phyloP scores from a whole-genome alignment of 2,888 invertebrate species.

The Agriopis leucophaearia region DNA sequence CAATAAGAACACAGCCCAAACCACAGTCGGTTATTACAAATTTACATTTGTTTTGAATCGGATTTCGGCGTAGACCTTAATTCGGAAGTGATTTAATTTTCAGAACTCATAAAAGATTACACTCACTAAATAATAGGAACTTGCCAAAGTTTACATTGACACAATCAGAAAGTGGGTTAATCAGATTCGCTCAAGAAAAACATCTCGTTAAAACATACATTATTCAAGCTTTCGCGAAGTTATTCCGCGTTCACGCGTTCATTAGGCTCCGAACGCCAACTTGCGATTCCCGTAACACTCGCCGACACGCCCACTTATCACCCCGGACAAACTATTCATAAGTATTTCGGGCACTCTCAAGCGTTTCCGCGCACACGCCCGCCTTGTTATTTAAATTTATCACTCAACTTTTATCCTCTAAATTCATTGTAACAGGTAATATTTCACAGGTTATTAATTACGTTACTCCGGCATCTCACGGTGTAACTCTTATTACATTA shows the following conservation, averaged over 20 bases:
- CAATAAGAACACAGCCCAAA: slow-evolving; percentile 42
- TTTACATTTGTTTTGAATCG: slow-evolving; percentile 44
- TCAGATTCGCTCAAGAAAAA: slow-evolving; percentile 86
- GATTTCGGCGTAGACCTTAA: slow-evolving; percentile 45
- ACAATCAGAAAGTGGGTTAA: slow-evolving; percentile 85
- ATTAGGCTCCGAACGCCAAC: slow-evolving; percentile 80
- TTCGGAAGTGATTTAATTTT: slow-evolving; percentile 74
- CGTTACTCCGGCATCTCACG: slow-evolving; percentile 81
- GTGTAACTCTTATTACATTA: slow-evolving; percentile 86
- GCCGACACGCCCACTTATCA: slow-evolving; percentile 79
- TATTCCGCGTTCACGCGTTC: slow-evolving; percentile 85
- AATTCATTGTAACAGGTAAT: slow-evolving; percentile 86
- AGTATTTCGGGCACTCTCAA: slow-evolving; percentile 75
- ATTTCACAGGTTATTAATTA: slow-evolving; percentile 86
- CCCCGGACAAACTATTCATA: slow-evolving; percentile 79
- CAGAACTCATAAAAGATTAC: slow-evolving; percentile 75
- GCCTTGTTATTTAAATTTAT: slow-evolving; percentile 85
- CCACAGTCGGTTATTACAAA: slow-evolving; percentile 41
- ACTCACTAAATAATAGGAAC: slow-evolving; percentile 75
- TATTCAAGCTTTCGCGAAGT: slow-evolving; percentile 84
- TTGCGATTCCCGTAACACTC: slow-evolving; percentile 73
- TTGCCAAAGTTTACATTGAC: slow-evolving; percentile 82
- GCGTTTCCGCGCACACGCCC: slow-evolving; percentile 56
- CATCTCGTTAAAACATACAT: slow-evolving; percentile 86
- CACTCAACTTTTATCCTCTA: slow-evolving; percentile 86